Evolutionary conservation across 2,113 vertebrate genomes (phyloP), one percentile per base, ranked within the genome.

Genomic region (Caloenas nicobarica): DNA sequence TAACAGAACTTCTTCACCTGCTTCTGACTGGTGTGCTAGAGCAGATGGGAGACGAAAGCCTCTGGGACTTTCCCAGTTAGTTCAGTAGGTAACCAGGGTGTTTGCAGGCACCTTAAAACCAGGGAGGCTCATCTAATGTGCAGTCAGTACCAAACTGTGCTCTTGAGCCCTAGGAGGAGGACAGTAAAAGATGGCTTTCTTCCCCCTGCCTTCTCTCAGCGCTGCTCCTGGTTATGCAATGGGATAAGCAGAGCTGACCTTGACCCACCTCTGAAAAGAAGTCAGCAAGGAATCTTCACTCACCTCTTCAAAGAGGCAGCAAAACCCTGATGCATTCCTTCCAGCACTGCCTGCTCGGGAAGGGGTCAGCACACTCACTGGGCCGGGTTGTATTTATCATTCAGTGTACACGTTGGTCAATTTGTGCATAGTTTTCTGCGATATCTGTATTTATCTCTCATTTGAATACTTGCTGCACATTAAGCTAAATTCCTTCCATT

Each of bases 401-500:
- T 72, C 66, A 61, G 21, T 3, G 11, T 22, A 11, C 6, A 1
- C 7, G 7, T 58, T 88, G 28, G 65, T 62, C 50, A 65, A 16
- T 53, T 56, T 72, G 36, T 33, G 50, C 60, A 22, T 5, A 66
- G 58, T 70, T 90, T 86, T 53, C 5, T 1, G 16, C n/a, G 80
- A 33, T 69, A 66, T 85, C 50, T 82, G 50, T 58, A 73, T 88
- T 91, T 95, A 91, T 80, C 81, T 82, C 53, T 66, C 85, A 54
- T 5, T 77, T 86, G 79, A 93, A 94, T 86, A 70, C 66, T 76
- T 25, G 0, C 31, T 86, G 53, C 58, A 65, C 62, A 69, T 93
- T 82, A 86, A 62, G 44, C 73, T 48, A 48, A 94, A 96, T 86
- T 90, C 74, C 22, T 72, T 76, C 58, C 44, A 65, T 93, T 91